Conservation (phyloP, 1,140 invertebrate genomes). For the Subanguina moxae region DNA sequence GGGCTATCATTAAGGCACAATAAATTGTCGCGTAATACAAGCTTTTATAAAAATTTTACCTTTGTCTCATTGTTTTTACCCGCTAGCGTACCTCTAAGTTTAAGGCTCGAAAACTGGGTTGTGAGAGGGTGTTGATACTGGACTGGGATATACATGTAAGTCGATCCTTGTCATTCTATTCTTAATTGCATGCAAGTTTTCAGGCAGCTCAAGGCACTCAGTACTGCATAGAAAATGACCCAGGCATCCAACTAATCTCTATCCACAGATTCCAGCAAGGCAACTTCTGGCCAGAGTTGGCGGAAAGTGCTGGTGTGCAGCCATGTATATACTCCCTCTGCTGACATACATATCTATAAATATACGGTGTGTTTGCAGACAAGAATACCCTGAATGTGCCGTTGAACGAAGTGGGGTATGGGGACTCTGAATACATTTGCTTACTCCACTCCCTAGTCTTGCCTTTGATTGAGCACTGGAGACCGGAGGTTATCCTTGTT, state of each 20-base stretch:
- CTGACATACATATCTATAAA: background rate
- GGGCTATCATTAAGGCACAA: too few relatives aligned
- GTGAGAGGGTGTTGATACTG: conserved; percentile 64
- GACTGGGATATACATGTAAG: conserved; percentile 85
- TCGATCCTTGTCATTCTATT: background rate
- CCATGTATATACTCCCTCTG: conserved; percentile 35
- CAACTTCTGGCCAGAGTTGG: conserved; percentile 83
- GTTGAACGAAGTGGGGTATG: conserved; percentile 56
- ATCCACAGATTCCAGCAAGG: conserved; percentile 93
- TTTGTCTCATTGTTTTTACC: too few relatives aligned
- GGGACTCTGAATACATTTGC: conserved; percentile 62
- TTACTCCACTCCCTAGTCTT: conserved; percentile 62
- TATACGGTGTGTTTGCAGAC: conserved; percentile 25
- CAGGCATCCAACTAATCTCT: conserved; percentile 89
- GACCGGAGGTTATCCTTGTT: conserved; percentile 51
- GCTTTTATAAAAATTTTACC: too few relatives aligned
- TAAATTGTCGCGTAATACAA: too few relatives aligned
- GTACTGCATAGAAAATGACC: conserved; percentile 80
- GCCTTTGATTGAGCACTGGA: conserved; percentile 62
- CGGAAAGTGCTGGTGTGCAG: conserved; percentile 80
- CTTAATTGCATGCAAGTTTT: background rate
- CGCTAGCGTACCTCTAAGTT: too few relatives aligned
- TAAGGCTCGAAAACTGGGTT: conserved; percentile 21
- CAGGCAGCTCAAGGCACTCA: conserved; percentile 87
- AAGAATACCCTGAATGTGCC: conserved; percentile 54